Percentiles rank a stretch among this genome's conserved stretches.
phyloP scores from a whole-genome alignment of 2,797 vertebrate species.

The Parambassis ranga region DNA sequence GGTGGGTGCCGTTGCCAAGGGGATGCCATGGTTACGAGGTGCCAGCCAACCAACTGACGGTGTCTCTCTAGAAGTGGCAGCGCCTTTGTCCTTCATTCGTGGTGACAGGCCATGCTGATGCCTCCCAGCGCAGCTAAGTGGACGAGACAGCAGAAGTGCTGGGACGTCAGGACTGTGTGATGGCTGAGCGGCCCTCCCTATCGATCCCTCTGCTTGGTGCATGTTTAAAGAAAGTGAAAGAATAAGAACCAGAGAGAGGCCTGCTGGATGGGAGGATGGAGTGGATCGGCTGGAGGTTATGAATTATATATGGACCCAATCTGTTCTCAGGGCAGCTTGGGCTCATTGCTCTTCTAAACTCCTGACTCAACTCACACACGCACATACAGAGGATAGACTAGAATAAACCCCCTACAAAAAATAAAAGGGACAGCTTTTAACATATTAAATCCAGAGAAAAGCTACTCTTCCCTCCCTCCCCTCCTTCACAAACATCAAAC shows the following conservation, averaged over 20 bases:
- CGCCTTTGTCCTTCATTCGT: conserved; percentile 72
- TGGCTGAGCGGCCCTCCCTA: conserved; percentile 51
- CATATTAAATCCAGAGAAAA: conserved; percentile 83
- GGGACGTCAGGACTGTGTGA: conserved; percentile 54
- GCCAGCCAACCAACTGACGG: conserved; percentile 76
- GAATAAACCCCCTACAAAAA: conserved; percentile 61
- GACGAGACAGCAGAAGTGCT: conserved; percentile 64
- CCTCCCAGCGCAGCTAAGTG: conserved; percentile 68
- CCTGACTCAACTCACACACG: conserved; percentile 68
- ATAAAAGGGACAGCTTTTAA: conserved; percentile 81
- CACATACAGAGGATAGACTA: conserved; percentile 16
- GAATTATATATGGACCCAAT: conserved; percentile 86
- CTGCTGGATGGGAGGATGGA: conserved; percentile 79
- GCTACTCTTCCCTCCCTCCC: conserved; percentile 57
- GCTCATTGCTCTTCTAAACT: conserved; percentile 65
- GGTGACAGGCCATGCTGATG: conserved; percentile 63
- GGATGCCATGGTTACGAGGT: conserved; percentile 80
- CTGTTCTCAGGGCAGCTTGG: conserved; percentile 76
- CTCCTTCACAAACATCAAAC: conserved; percentile 77
- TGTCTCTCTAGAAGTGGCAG: conserved; percentile 63
- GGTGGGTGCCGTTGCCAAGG: conserved; percentile 74
- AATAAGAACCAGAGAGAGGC: conserved; percentile 46
- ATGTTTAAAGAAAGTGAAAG: conserved; percentile 37
- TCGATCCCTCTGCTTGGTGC: conserved; percentile 55
- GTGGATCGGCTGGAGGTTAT: conserved; percentile 77